These are phyloP conservation scores for Gonocerus acuteangulatus DNA, from an alignment of 2,888 invertebrate genomes.

Conservation along the genomic window DNA sequence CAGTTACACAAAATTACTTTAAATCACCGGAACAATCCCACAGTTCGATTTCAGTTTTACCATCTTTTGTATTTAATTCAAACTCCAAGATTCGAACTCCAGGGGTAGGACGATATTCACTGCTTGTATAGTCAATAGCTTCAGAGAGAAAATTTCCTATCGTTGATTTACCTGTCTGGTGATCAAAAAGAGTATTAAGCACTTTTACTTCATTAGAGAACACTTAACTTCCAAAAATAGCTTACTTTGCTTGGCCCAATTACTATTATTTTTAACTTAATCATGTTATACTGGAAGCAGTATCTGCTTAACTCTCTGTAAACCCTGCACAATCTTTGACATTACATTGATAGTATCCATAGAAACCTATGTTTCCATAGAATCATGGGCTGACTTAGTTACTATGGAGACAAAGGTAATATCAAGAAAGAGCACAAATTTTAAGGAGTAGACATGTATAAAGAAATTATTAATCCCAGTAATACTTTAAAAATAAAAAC, in stretches of 20 bases:
- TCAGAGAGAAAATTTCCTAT: slow-evolving; percentile 66
- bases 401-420: too few species aligned
- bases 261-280: slow-evolving; percentile 51
- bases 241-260: slow-evolving; percentile 52
- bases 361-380: too few species aligned
- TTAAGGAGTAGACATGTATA: too few species aligned
- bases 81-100: slow-evolving; percentile 71
- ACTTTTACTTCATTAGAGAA: neutral
- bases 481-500: too few species aligned
- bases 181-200: neutral
- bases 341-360: too few species aligned
- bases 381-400: too few species aligned
- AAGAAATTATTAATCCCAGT: too few species aligned
- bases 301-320: too few species aligned
- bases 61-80: slow-evolving; percentile 55
- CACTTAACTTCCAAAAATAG: neutral
- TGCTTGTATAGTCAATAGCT: slow-evolving; percentile 55
- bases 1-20: slow-evolving; percentile 54
- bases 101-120: slow-evolving; percentile 59
- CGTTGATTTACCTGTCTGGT: slow-evolving; percentile 63
- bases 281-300: slow-evolving; percentile 20
- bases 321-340: too few species aligned
- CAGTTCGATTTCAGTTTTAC: slow-evolving; percentile 62
- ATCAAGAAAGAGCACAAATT: too few species aligned
- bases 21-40: slow-evolving; percentile 75